Evolutionary conservation across 2,797 vertebrate species (phyloP).

Genomic region (Chelmon rostratus): DNA sequence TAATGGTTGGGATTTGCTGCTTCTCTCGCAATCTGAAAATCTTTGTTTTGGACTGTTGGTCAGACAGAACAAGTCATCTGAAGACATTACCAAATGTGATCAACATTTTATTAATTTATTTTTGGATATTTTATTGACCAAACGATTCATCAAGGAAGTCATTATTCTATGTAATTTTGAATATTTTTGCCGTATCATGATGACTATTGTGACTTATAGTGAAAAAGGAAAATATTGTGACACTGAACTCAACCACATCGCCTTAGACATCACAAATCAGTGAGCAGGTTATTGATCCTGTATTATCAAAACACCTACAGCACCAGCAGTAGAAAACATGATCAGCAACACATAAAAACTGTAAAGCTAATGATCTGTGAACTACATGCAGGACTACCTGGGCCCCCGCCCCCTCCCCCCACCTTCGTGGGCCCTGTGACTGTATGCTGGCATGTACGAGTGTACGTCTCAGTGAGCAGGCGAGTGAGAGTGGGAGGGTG

Average conservation of each 20-base stretch:
- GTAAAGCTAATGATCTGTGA: background rate
- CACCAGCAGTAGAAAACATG: no score
- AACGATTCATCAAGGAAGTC: no score
- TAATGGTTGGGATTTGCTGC: no score
- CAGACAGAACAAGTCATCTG: no score
- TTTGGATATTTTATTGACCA: no score
- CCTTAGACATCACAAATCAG: background rate
- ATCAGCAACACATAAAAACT: background rate
- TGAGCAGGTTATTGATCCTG: conserved; percentile 5
- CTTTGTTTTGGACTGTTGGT: no score
- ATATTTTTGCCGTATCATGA: background rate
- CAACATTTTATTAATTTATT: no score
- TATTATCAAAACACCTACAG: background rate
- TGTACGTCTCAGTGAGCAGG: conserved; percentile 38
- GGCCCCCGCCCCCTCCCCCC: no score
- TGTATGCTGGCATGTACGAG: conserved; percentile 35
- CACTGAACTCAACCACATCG: background rate
- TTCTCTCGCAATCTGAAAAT: background rate
- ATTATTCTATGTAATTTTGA: background rate
- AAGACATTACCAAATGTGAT: no score
- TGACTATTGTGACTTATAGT: background rate
- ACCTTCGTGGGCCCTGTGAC: conserved; percentile 25
- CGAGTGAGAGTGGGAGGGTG: conserved; percentile 48
- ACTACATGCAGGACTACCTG: conserved; percentile 4
- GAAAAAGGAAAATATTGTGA: background rate